Evolutionary conservation across 1,140 invertebrate species (phyloP).

Genomic region (Atta cephalotes): DNA sequence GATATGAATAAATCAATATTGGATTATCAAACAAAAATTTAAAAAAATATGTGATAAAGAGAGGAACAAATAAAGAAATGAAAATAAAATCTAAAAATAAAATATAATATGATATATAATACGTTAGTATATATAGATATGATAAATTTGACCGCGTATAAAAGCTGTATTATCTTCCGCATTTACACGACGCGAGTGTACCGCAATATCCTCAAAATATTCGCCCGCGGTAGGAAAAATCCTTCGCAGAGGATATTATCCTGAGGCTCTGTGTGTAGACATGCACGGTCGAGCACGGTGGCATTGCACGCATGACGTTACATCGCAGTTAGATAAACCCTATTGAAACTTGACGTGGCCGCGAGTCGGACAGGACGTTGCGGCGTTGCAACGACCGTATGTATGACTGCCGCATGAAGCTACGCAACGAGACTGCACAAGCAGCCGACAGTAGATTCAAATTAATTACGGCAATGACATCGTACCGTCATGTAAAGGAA

Average conservation of each 20-base stretch:
- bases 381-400: constrained; percentile 8
- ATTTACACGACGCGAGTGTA: neutral
- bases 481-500: neutral
- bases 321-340: constrained; percentile 63
- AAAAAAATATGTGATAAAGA: neutral
- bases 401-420: constrained; percentile 18
- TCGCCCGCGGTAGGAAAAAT: constrained; percentile 22
- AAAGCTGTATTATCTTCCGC: neutral
- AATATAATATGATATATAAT: neutral
- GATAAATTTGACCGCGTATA: neutral
- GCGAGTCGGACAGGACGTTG: constrained; percentile 16
- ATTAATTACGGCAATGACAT: constrained; percentile 53
- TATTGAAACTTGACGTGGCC: constrained; percentile 57
- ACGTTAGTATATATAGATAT: no score
- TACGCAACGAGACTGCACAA: neutral
- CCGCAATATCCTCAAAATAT: constrained; percentile 30
- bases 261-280: constrained; percentile 29
- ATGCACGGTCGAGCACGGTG: constrained; percentile 65
- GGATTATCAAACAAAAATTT: neutral
- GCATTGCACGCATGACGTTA: constrained; percentile 64
- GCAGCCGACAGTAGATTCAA: constrained; percentile 7
- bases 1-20: neutral
- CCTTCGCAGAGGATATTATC: constrained; percentile 16
- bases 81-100: neutral
- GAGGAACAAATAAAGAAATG: no score